Percentiles rank a stretch among this genome's conserved stretches.
Conservation (phyloP, 1,140 invertebrate genomes). For the Bilobella aurantiaca region DNA sequence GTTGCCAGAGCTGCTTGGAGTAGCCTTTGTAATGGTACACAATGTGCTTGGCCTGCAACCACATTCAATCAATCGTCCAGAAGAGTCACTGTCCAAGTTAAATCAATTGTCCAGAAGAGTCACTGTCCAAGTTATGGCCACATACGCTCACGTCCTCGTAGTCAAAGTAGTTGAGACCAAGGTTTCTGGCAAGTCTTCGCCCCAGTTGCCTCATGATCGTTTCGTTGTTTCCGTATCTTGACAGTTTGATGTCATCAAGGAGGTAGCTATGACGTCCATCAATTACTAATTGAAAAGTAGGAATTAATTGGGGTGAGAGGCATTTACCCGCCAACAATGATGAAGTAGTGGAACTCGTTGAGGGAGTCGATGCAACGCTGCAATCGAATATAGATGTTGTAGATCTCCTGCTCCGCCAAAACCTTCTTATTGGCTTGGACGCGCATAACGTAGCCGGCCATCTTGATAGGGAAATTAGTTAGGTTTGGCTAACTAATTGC, state of each 20-base stretch:
- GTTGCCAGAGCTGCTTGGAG: neutral
- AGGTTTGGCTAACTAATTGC: too few species aligned
- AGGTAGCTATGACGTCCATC: constrained; percentile 15
- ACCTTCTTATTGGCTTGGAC: constrained; percentile 4
- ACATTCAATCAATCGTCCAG: too few species aligned
- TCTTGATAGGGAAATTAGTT: too few species aligned
- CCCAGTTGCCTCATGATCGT: constrained; percentile 10
- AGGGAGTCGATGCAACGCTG: constrained; percentile 19
- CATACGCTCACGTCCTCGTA: constrained; percentile 12
- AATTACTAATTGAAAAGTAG: too few species aligned
- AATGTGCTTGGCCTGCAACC: neutral
- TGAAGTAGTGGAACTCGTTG: constrained; percentile 6
- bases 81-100: too few species aligned
- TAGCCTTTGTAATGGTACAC: constrained; percentile 12
- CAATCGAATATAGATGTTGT: constrained; percentile 23
- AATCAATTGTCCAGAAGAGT: too few species aligned
- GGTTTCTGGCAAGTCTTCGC: constrained; percentile 1
- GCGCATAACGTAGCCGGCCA: constrained; percentile 15
- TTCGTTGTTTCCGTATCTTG: constrained; percentile 11
- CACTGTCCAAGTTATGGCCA: too few species aligned
- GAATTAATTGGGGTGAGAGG: too few species aligned
- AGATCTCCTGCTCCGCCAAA: constrained; percentile 11
- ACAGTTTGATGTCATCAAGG: constrained; percentile 19
- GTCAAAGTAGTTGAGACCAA: constrained; percentile 26
- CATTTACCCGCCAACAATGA: constrained; percentile 21